These are phyloP conservation scores for Darevskia nairensis DNA, from an alignment of 2,797 vertebrate species.

Conservation along the genomic window DNA sequence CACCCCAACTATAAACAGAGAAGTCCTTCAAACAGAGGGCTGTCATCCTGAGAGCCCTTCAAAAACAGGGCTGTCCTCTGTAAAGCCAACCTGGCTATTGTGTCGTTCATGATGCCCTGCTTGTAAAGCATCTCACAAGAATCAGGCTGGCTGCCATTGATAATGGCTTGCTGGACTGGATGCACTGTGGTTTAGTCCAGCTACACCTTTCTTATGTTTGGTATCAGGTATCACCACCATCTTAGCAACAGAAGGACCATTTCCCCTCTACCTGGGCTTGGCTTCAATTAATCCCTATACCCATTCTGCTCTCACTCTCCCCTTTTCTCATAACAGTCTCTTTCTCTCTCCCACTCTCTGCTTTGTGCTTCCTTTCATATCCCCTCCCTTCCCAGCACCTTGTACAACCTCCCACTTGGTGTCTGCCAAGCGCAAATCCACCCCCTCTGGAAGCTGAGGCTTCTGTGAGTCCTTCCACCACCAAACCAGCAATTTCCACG, in stretches of 20 bases:
- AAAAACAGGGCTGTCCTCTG: no score
- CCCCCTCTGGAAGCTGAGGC: neutral
- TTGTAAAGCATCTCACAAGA: no score
- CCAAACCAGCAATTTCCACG: neutral
- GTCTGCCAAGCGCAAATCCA: neutral
- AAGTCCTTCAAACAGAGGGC: no score
- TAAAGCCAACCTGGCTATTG: no score
- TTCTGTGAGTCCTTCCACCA: neutral
- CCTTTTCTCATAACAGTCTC: neutral
- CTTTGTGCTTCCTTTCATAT: neutral
- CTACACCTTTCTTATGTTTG: neutral
- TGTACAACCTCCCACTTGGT: neutral
- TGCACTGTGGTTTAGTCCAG: neutral
- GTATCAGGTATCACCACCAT: neutral
- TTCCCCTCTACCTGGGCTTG: neutral
- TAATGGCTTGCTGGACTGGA: neutral
- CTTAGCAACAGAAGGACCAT: conserved; percentile 21
- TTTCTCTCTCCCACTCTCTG: neutral
- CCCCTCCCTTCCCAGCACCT: neutral
- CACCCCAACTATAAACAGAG: no score
- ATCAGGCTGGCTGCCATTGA: no score
- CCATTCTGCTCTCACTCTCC: neutral
- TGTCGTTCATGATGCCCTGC: no score
- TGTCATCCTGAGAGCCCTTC: no score
- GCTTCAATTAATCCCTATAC: conserved; percentile 43